phyloP scores from a whole-genome alignment of 2,888 invertebrate genomes.

The Eupithecia subfuscata region DNA sequence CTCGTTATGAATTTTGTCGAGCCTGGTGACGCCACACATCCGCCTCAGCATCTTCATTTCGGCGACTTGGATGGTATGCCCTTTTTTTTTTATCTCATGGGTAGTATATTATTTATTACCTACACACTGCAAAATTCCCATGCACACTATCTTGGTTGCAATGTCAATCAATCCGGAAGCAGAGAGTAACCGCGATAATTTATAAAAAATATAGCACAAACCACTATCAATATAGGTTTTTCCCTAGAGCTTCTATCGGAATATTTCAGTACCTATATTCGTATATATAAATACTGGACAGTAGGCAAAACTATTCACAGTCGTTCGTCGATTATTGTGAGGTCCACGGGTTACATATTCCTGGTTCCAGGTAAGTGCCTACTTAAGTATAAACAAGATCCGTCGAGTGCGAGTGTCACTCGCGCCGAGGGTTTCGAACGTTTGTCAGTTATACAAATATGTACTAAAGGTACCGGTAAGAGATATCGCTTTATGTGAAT shows the following conservation, averaged over 20 bases:
- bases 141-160: neutral
- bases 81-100: too few species aligned
- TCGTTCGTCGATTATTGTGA: neutral
- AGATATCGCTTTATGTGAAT: too few species aligned
- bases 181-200: neutral
- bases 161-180: neutral
- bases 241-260: neutral
- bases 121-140: neutral
- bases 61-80: too few species aligned
- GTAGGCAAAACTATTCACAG: neutral
- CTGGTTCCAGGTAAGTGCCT: neutral
- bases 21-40: too few species aligned
- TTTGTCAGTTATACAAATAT: too few species aligned
- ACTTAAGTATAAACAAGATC: too few species aligned
- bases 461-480: too few species aligned
- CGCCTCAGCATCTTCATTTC: too few species aligned
- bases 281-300: slow-evolving; percentile 1
- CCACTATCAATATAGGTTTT: neutral
- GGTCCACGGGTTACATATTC: neutral
- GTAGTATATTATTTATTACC: neutral
- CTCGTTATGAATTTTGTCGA: too few species aligned
- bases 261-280: neutral
- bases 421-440: too few species aligned
- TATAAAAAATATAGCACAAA: neutral
- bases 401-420: too few species aligned